These are phyloP conservation scores for Cosmia pyralina DNA, from an alignment of 2,888 invertebrate species.

Conservation along the genomic window DNA sequence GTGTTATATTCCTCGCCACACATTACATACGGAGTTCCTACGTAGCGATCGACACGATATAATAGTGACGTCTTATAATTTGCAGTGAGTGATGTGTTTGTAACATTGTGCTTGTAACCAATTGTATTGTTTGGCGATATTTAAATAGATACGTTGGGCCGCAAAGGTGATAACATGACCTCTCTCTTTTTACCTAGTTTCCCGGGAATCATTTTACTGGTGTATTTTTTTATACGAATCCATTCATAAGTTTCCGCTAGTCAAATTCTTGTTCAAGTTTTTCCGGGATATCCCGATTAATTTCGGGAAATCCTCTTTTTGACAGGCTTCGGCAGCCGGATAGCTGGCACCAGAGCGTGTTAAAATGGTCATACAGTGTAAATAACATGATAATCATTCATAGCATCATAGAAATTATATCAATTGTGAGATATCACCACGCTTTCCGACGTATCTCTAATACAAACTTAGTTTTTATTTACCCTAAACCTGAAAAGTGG, in stretches of 20 bases:
- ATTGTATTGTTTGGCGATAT: constrained; percentile 16
- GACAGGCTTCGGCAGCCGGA: too few species aligned
- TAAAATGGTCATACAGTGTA: neutral
- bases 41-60: neutral
- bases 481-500: neutral
- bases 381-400: neutral
- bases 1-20: constrained; percentile 1
- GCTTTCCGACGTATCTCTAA: neutral
- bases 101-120: constrained; percentile 7
- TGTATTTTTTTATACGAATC: neutral
- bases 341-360: neutral
- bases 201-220: neutral
- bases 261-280: neutral
- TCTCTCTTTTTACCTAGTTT: neutral
- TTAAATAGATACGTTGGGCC: neutral
- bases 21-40: neutral
- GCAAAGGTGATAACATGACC: too few species aligned
- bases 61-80: constrained; percentile 5
- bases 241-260: neutral
- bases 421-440: neutral
- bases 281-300: neutral
- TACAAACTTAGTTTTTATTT: neutral
- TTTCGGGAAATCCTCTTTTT: neutral
- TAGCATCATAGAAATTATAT: neutral
- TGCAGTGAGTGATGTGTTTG: constrained; percentile 1